phyloP scores from a whole-genome alignment of 2,113 vertebrate species.

The Steatornis caripensis region DNA sequence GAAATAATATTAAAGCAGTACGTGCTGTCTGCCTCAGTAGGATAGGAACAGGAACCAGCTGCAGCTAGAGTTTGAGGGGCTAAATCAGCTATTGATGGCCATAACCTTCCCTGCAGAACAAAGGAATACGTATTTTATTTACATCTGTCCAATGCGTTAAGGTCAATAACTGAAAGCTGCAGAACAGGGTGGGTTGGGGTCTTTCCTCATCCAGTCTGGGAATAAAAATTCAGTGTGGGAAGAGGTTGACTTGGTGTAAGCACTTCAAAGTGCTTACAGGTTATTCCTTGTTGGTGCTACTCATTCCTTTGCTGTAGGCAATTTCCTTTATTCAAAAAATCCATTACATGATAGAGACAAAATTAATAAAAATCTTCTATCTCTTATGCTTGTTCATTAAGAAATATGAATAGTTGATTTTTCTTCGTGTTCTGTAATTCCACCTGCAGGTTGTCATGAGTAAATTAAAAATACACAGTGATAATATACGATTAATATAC shows the following conservation, averaged over 20 bases:
- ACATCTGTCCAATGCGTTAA: not conserved
- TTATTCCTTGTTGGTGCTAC: not conserved
- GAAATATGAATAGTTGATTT: not conserved
- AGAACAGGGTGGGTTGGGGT: not conserved
- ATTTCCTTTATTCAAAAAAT: slow-evolving; percentile 16
- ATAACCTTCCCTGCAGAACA: not conserved
- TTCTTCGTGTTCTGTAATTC: not conserved
- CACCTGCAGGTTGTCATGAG: not conserved
- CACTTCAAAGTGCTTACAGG: not conserved
- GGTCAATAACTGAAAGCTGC: not conserved
- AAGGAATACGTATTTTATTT: not conserved
- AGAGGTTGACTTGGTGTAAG: not conserved
- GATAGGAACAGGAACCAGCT: not conserved
- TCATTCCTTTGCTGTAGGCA: not conserved
- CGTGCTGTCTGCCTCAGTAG: not conserved
- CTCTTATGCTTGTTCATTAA: slow-evolving; percentile 8
- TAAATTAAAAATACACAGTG: not conserved
- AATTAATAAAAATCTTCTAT: not conserved
- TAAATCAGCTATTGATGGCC: not conserved
- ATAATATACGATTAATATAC: not conserved
- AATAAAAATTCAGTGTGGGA: not conserved
- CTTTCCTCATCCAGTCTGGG: not conserved
- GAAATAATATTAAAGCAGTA: not conserved
- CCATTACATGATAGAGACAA: not conserved
- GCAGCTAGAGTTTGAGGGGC: not conserved